Conservation (phyloP, 1,140 invertebrate species). For the Macrocentrus cingulum region DNA sequence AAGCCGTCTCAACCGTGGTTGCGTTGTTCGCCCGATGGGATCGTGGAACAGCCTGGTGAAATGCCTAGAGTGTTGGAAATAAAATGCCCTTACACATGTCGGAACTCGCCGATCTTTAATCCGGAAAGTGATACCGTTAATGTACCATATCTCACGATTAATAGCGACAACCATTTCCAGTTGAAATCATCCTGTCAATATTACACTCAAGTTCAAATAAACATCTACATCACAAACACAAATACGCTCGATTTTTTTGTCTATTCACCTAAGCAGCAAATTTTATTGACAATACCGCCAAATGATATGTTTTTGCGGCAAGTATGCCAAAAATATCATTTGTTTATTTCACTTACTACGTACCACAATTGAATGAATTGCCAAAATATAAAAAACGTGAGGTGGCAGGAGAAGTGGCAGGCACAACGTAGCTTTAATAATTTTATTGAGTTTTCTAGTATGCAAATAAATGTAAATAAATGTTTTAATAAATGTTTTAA, state of each 20-base stretch:
- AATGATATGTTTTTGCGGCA: neutral
- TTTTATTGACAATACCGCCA: neutral
- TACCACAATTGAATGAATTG: neutral
- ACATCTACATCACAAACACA: neutral
- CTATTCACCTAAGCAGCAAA: neutral
- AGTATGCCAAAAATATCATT: neutral
- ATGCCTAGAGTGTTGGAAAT: constrained; percentile 8
- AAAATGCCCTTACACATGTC: constrained; percentile 20
- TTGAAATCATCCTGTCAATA: constrained; percentile 5
- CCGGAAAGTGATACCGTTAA: constrained; percentile 5
- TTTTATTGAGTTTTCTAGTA: no score
- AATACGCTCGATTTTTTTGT: neutral
- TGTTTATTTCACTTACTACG: neutral
- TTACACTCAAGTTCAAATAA: constrained; percentile 1
- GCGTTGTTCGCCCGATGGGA: constrained; percentile 22
- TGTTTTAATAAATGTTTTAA: no score
- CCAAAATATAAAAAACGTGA: no score
- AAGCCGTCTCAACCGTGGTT: constrained; percentile 15
- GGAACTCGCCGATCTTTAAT: constrained; percentile 7
- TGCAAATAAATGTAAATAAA: no score
- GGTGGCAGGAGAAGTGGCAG: no score
- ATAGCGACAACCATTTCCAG: constrained; percentile 3
- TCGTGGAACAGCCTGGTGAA: constrained; percentile 9
- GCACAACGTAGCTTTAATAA: no score
- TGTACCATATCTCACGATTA: neutral